Evolutionary conservation across 2,113 vertebrate genomes (phyloP).

Genomic region (Notothenia rossii): DNA sequence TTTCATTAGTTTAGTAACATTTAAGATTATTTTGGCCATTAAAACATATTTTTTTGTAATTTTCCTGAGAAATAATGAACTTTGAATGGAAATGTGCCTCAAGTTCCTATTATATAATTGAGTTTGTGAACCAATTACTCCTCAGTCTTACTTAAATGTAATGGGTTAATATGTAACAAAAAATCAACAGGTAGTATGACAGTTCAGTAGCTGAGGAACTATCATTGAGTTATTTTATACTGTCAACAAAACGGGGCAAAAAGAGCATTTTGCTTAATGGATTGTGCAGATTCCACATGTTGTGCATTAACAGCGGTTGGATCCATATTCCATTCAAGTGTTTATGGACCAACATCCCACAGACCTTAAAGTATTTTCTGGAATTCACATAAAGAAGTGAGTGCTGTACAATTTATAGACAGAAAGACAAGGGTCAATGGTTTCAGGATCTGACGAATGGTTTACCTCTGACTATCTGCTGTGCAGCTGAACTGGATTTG

Average conservation of each 20-base stretch:
- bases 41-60: too few relatives aligned
- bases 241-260: not conserved
- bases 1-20: too few relatives aligned
- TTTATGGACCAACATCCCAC: not conserved
- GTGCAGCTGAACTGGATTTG: not conserved
- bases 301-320: not conserved
- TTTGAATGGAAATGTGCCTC: not conserved
- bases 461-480: not conserved
- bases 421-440: not conserved
- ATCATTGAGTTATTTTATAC: not conserved
- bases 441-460: slow-evolving; percentile 1
- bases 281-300: not conserved
- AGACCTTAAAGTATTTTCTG: slow-evolving; percentile 4
- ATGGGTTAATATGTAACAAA: not conserved
- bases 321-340: slow-evolving; percentile 16
- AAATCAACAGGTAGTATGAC: not conserved
- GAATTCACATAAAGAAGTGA: slow-evolving; percentile 7
- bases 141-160: not conserved
- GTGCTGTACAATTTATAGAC: slow-evolving; percentile 1
- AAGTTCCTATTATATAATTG: not conserved
- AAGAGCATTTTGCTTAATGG: not conserved
- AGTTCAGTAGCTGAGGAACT: not conserved
- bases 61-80: not conserved
- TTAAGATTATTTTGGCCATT: too few relatives aligned
- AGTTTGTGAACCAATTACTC: not conserved